Evolutionary conservation across 1,140 invertebrate species (phyloP), one percentile per base, ranked within the genome.

Genomic region (Luehdorfia chinensis): DNA sequence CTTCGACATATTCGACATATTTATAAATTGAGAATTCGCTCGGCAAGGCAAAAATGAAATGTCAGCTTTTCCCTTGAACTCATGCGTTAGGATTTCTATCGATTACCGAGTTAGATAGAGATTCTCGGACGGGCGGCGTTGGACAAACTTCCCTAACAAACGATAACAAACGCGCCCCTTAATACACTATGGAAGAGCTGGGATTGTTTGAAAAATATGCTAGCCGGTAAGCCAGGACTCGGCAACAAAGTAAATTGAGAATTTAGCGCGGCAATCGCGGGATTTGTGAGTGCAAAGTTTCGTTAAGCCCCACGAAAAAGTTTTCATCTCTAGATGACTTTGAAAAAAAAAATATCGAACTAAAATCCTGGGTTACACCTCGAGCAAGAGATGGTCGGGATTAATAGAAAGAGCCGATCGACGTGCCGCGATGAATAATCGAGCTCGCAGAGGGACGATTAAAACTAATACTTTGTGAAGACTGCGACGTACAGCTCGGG

Each of bases 221-320:
- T 60, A 49, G 41, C 52, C 56, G 50, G 47, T 75, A 76, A 76
- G 64, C 72, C 61, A 28, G 55, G 61, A 66, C 60, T 69, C 62
- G 39, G 67, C 68, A 68, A 74, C 75, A 71, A 73, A 81, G 72
- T 84, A 81, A 75, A 84, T 76, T 62, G 70, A 54, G 75, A 81
- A 73, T 81, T 84, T 81, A 80, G 64, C 64, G 61, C 62, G 57
- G 61, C 61, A 55, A 66, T 66, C 58, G 59, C 50, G 57, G 77
- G 76, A 81, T 84, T 81, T 80, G 72, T 66, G 54, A 53, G 56
- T 64, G 64, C 66, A 66, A 81, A 78, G 58, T 78, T 83, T 71
- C 34, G 53, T 48, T 48, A 28, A 45, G 54, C 59, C 61, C 56
- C 50, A 47, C 39, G 55, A 49, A 23, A 50, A 78, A 84, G 73